phyloP scores from a whole-genome alignment of 1,140 invertebrate species.

The Lepidurus arcticus region DNA sequence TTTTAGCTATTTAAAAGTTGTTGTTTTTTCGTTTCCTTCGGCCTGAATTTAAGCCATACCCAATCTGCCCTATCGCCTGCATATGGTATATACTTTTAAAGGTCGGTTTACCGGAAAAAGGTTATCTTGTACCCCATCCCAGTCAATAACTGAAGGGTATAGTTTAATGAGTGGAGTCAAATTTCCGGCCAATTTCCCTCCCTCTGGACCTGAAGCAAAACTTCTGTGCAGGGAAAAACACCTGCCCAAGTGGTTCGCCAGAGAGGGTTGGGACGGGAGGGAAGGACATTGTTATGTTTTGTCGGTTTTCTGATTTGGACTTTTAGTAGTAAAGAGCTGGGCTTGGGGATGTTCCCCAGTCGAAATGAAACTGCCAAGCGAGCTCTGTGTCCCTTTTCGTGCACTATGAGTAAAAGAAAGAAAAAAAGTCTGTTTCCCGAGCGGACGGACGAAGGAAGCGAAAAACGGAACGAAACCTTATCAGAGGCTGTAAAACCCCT shows the following conservation, averaged over 20 bases:
- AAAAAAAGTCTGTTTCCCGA: not conserved
- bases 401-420: not conserved
- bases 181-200: constrained; percentile 21
- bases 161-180: constrained; percentile 10
- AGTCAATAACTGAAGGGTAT: not conserved
- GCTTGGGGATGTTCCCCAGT: not conserved
- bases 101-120: constrained; percentile 7
- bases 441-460: not conserved
- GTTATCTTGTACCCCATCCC: not conserved
- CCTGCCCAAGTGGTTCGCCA: not conserved
- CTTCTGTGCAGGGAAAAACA: not conserved
- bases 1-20: too few relatives aligned
- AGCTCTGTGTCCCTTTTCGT: not conserved
- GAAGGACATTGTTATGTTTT: constrained; percentile 5
- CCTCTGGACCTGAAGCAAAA: not conserved
- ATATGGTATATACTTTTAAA: not conserved
- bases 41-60: too few relatives aligned
- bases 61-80: not conserved
- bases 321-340: not conserved
- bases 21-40: too few relatives aligned
- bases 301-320: constrained; percentile 6
- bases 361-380: not conserved
- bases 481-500: constrained; percentile 10
- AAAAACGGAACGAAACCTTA: not conserved
- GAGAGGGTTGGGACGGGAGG: not conserved